These are phyloP conservation scores for Patiria pectinifera DNA, from an alignment of 53 echinoderm and acorn worm species.

Conservation along the genomic window DNA sequence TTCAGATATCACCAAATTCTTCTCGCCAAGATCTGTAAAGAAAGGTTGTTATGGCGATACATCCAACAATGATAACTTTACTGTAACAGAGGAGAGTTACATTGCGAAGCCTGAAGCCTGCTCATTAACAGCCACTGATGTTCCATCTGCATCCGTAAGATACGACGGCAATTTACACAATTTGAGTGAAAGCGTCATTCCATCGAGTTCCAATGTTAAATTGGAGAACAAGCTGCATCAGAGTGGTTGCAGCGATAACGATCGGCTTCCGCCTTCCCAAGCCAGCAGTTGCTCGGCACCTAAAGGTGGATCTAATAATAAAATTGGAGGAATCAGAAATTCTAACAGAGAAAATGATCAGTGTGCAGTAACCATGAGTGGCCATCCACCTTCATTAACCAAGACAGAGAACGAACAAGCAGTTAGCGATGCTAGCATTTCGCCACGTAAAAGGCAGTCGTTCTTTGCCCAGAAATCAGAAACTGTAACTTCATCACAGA, in stretches of 20 bases:
- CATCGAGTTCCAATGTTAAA: background rate
- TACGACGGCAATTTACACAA: background rate
- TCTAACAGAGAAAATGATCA: background rate
- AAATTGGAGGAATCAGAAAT: background rate
- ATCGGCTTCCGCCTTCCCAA: background rate
- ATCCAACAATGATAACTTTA: background rate
- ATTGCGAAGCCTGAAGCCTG: background rate
- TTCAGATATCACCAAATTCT: conserved; percentile 60
- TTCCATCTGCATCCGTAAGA: background rate
- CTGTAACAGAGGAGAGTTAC: background rate
- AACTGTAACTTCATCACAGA: background rate
- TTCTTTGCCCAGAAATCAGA: conserved; percentile 42
- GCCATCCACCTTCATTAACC: background rate
- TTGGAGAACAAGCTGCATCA: background rate
- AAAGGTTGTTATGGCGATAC: background rate
- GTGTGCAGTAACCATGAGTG: background rate
- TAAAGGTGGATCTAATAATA: background rate
- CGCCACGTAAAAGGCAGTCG: conserved; percentile 4
- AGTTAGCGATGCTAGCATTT: background rate
- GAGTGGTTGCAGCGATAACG: background rate
- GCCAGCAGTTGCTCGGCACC: background rate
- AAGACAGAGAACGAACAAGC: background rate
- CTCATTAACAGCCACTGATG: background rate
- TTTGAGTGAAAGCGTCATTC: background rate
- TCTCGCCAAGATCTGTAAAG: conserved; percentile 48